Base-by-base conservation (phyloP, 2,888 invertebrate species). In the Rhimphoctona megacephalus region DNA sequence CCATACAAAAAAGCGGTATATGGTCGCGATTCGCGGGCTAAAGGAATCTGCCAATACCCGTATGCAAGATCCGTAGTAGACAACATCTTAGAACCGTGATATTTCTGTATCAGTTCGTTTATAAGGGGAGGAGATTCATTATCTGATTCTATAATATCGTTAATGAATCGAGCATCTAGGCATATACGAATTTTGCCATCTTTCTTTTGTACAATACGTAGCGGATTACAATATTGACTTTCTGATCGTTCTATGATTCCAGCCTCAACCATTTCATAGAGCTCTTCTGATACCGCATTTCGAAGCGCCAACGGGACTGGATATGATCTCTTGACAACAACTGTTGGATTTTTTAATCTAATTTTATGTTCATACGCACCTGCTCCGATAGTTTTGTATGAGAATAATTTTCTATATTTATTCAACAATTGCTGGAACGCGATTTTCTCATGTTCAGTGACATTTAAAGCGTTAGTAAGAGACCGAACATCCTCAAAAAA, bases 91-190 rank as follows among this genome's bases (percentile, higher is more conserved):
- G 72, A 69, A 7, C 86, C 87, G 66, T 86, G 72, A 73, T 87
- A 88, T 36, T 70, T 81, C 66, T 89, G 87, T 9, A 90, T 43
- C 8, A 91, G 61, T 74, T 90, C 90, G n/a, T 74, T 73, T 19
- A 89, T 88, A 4, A 87, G 9, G 0, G 90, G 89, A 2, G 87
- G 89, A 17, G 89, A 82, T 61, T 92, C 92, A 8, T 90, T 86
- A 78, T 93, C 92, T 0, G 90, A 85, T 30, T 90, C 88, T 69
- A 93, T 92, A 39, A 87, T 72, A 17, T 86, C 86, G 86, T 93
- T 93, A 1, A 93, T 61, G 69, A 84, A 88, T 14, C 93, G 61
- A 0, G 92, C 92, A 84, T 93, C 92, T 25, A 92, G 79, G 83
- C 92, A 91, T 33, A 93, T 87, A 7, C 93, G 85, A 2, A 92